Percentiles rank a stretch among this genome's conserved stretches.
Conservation (phyloP, 1,140 invertebrate genomes). For the Ips typographus region DNA sequence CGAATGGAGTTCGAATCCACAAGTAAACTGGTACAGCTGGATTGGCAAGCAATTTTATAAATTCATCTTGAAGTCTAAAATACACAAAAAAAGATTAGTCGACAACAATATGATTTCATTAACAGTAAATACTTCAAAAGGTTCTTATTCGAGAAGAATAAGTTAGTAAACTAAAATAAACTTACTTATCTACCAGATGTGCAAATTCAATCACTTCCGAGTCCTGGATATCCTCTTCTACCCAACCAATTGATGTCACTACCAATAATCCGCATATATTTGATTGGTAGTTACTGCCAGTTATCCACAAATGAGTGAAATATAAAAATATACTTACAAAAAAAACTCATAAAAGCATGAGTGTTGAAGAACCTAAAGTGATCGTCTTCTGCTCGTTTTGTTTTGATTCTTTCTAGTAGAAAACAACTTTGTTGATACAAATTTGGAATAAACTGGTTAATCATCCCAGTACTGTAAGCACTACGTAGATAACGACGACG, state of each 20-base stretch:
- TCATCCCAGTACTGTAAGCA: constrained; percentile 4
- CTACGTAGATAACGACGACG: constrained; percentile 1
- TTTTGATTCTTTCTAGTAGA: neutral
- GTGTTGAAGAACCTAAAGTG: constrained; percentile 6
- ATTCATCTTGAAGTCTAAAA: constrained; percentile 13
- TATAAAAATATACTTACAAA: constrained; percentile 7
- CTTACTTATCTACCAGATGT: neutral
- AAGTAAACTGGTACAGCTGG: neutral
- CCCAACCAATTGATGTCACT: constrained; percentile 1
- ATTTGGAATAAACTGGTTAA: neutral
- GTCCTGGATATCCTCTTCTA: neutral
- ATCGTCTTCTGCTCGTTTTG: neutral
- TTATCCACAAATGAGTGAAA: neutral
- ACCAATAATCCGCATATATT: too few relatives aligned
- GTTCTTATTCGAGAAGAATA: too few relatives aligned
- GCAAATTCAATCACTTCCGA: neutral
- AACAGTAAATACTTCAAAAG: too few relatives aligned
- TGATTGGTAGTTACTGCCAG: too few relatives aligned
- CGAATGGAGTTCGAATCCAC: constrained; percentile 1
- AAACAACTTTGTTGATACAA: neutral
- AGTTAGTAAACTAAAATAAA: neutral
- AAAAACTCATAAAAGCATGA: constrained; percentile 10
- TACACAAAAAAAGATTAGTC: neutral
- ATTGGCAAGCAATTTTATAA: constrained; percentile 6
- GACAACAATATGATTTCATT: neutral